These are phyloP conservation scores for Heliconius charithonia DNA, from an alignment of 2,888 invertebrate species.

Conservation along the genomic window DNA sequence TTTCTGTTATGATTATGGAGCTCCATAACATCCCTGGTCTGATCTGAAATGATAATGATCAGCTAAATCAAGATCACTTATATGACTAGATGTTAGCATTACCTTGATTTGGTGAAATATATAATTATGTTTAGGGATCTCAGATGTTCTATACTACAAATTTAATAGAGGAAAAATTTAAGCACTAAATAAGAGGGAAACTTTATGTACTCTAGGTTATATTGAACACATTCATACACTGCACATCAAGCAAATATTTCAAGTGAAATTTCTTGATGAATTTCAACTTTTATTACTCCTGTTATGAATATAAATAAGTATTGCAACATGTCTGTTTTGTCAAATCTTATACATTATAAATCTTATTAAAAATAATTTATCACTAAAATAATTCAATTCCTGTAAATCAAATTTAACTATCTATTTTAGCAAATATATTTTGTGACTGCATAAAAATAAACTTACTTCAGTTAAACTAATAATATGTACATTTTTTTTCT, in stretches of 20 bases:
- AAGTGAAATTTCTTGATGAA: neutral
- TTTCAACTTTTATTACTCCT: neutral
- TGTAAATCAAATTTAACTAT: conserved; percentile 18
- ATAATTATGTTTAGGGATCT: conserved; percentile 2
- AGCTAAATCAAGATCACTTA: conserved; percentile 32
- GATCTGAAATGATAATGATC: neutral
- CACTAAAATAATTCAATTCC: conserved; percentile 4
- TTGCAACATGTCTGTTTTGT: neutral
- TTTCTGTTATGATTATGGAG: neutral
- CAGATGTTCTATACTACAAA: neutral
- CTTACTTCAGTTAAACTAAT: neutral
- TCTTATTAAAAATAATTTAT: neutral
- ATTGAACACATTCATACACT: conserved; percentile 1
- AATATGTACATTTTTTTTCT: conserved; percentile 9
- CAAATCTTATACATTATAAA: neutral
- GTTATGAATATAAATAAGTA: conserved; percentile 1
- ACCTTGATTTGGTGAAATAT: conserved; percentile 1
- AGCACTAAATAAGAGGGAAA: conserved; percentile 5
- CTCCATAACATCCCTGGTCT: neutral
- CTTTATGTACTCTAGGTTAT: conserved; percentile 5
- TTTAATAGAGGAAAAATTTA: neutral
- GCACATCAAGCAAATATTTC: neutral
- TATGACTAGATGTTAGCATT: conserved; percentile 41
- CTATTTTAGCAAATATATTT: conserved; percentile 8
- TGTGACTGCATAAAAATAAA: conserved; percentile 17